phyloP scores from a whole-genome alignment of 2,113 vertebrate genomes.

The Casuarius casuarius region DNA sequence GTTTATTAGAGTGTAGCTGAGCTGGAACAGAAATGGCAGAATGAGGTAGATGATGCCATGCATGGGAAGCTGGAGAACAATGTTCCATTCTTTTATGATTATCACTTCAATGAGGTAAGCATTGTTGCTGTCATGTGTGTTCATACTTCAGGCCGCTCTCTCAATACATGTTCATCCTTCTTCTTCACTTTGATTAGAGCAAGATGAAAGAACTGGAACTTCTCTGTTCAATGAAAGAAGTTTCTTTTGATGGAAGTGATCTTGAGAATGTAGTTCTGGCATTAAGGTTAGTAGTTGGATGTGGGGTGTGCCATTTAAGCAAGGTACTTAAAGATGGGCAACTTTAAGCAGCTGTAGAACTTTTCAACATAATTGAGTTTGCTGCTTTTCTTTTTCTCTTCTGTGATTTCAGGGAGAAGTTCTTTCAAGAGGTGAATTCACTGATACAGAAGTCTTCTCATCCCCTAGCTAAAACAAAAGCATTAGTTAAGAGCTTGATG shows the following conservation, averaged over 20 bases:
- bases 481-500: slow-evolving; percentile 93
- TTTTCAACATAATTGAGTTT: not conserved
- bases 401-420: slow-evolving; percentile 86
- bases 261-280: slow-evolving; percentile 94
- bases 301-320: not conserved
- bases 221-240: slow-evolving; percentile 95
- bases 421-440: slow-evolving; percentile 94
- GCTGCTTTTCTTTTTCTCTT: slow-evolving; percentile 9
- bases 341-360: not conserved
- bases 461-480: slow-evolving; percentile 91
- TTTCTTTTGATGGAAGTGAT: slow-evolving; percentile 92
- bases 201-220: slow-evolving; percentile 98
- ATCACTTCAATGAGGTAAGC: slow-evolving; percentile 95
- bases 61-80: slow-evolving; percentile 96
- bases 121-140: not conserved
- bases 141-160: not conserved
- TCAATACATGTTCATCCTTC: not conserved
- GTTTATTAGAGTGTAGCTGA: slow-evolving; percentile 92
- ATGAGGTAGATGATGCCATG: slow-evolving; percentile 91
- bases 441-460: slow-evolving; percentile 82
- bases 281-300: slow-evolving; percentile 83
- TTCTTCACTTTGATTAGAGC: slow-evolving; percentile 76
- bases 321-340: not conserved
- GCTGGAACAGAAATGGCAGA: slow-evolving; percentile 98
- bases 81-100: slow-evolving; percentile 94